Base-by-base conservation (phyloP, 2,797 vertebrate genomes). In the Pangasius sanitwongsei region DNA sequence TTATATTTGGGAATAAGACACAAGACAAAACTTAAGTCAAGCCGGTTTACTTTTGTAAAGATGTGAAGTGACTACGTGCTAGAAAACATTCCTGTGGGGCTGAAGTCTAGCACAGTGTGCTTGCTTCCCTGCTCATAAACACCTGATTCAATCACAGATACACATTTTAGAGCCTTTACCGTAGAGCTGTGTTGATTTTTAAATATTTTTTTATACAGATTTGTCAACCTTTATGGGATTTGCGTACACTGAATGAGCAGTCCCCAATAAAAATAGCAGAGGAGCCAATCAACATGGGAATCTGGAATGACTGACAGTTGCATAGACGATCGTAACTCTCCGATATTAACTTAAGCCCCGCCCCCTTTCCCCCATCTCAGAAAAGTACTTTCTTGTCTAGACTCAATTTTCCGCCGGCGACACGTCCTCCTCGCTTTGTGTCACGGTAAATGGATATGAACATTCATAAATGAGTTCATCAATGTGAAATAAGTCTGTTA, bases 11-110 rank as follows among this genome's bases (percentile, higher is more conserved):
- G 4, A n/a, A 53, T 78, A 78, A 78, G 48, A 8, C 41, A 5
- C 23, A 44, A 55, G 50, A 80, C 16, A 41, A 59, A 41, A 31
- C 63, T 81, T 37, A 25, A 65, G 83, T 89, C 53, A 84, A 67
- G 31, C n/a, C 28, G 65, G 75, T 86, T 87, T 86, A 89, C 55
- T 61, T 84, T 86, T 34, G 59, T 48, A 89, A 55, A 57, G 28
- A 53, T 70, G 75, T 55, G 18, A 83, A 50, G 20, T 16, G 18
- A 41, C 69, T 61, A 48, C 15, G 65, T 65, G 65, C 34, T 61
- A 61, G 59, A 25, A 34, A 9, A 50, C 74, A 6, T 48, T 28
- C 20, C 72, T 12, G 72, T 20, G 44, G 37, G 18, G 34, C 15
- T 28, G 41, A 25, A 31, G 37, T 48, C 74, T n/a, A 50, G 5